A percentile compares a stretch with the other conserved stretches of the same genome.
phyloP scores from a whole-genome alignment of 2,113 vertebrate genomes.

The Henicopernis longicauda region DNA sequence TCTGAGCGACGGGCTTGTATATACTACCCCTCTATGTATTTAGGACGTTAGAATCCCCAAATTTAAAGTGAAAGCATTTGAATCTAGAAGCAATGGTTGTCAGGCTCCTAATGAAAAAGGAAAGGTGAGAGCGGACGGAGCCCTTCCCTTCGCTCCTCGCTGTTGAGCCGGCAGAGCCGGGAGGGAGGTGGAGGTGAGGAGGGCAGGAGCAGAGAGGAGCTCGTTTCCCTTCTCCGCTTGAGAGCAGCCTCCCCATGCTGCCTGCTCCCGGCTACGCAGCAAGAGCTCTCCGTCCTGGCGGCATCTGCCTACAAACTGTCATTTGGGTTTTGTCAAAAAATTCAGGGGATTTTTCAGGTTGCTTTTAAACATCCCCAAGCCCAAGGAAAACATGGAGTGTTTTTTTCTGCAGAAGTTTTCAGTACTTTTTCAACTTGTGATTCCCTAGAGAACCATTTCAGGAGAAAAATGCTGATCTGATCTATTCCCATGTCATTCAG shows the following conservation, averaged over 20 bases:
- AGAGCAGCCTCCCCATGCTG: neutral
- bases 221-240: neutral
- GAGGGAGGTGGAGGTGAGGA: neutral
- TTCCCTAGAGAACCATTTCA: neutral
- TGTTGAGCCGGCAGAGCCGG: accelerated
- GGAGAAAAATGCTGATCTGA: neutral
- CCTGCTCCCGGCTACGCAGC: neutral
- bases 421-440: neutral
- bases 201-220: neutral
- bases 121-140: neutral
- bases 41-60: neutral
- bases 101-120: neutral
- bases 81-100: neutral
- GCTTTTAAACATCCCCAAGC: neutral
- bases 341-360: neutral
- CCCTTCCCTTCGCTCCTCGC: neutral
- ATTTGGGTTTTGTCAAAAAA: neutral
- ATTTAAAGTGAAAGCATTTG: neutral
- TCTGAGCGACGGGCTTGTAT: neutral
- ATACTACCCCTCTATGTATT: neutral
- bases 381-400: neutral
- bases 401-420: neutral
- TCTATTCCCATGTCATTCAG: neutral
- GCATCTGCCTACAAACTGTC: neutral
- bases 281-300: neutral